Evolutionary conservation across 1,140 invertebrate genomes (phyloP), one percentile per base, ranked within the genome.

Genomic region (Meloidogyne chitwoodi): DNA sequence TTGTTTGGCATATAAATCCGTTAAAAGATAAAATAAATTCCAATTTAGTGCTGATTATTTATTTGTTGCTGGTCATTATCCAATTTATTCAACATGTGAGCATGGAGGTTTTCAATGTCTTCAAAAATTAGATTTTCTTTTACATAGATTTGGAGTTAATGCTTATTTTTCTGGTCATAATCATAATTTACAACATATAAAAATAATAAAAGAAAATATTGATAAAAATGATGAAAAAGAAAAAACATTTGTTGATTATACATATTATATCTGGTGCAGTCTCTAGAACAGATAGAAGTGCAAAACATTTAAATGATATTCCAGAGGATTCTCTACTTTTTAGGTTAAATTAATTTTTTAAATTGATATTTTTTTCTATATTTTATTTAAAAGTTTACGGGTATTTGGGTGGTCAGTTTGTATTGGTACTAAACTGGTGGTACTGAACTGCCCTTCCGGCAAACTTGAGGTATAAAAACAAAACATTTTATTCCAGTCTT

Each of bases 81-180:
- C 89, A n/a, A 87, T 90, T 11, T 89, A 88, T 81, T 90, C 89
- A 22, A 83, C 89, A 12, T 88, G 84, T 31, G 84, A 87, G 34
- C 90, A 90, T 81, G 89, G 89, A 6, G 88, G 88, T 6, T 89
- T 88, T 14, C 62, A 88, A 19, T 89, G 88, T 74, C 79, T 90
- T 11, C 74, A 88, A 2, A 68, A 81, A 34, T 82, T 90, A 8
- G 80, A 85, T 69, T 89, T 89, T 24, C 80, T 90, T 70, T 75
- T 90, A 24, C 81, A 88, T 29, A 87, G 88, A 64, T 89, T 89
- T 81, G 78, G 85, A 31, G 89, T 89, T 0, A 87, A 85, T 48
- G 89, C 89, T 16, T 90, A 90, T 79, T 80, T 90, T 29, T 85
- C 82, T 77, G 89, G 89, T 24, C 90, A 90, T 81, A 90, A 90